Evolutionary conservation across 2,797 vertebrate species (phyloP), one percentile per base, ranked within the genome.

Genomic region (Schizopygopsis pylzovi): DNA sequence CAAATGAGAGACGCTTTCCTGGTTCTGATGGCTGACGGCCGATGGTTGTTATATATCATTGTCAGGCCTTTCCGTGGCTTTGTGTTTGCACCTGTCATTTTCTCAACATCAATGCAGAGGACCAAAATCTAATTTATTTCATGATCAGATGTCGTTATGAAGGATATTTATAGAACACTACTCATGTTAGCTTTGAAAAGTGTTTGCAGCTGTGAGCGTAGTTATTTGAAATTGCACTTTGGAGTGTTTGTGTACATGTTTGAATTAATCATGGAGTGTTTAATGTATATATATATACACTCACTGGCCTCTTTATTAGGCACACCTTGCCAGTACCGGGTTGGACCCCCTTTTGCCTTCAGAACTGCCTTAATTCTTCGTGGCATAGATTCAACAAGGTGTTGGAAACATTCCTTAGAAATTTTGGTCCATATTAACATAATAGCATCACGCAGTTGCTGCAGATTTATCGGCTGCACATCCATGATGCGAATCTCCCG

Each of bases 1-100:
- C 85, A 87, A 89, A 88, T 87, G 78, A 89, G 86, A 85, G 79
- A 65, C 72, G 81, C 88, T 63, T 84, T 67, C 54, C 77, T 59
- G 80, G 68, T 83, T 83, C 82, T 90, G 78, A 86, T 89, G 82
- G 43, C 52, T 87, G 82, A 82, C 22, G 78, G 45, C 39, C 72
- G 52, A 68, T 65, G 52, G 61, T 54, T 81, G 47, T 77, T 84
- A 85, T 85, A 37, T 77, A 87, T 59, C 72, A 61, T 73, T 78
- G 82, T 85, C 79, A 83, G 79, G 76, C 22, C 52, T 89, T 71
- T 75, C 68, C n/a, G 41, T 49, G n/a, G 13, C 80, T 68, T 39
- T 43, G 47, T 54, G 13, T 80, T 47, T 52, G 73, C 61, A 20
- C 45, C 81, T 81, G 61, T 79, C 61, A 18, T 45, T 76, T 68